Evolutionary conservation across 2,113 vertebrate species (phyloP), one percentile per base, ranked within the genome.

Genomic region (Oncorhynchus masou): DNA sequence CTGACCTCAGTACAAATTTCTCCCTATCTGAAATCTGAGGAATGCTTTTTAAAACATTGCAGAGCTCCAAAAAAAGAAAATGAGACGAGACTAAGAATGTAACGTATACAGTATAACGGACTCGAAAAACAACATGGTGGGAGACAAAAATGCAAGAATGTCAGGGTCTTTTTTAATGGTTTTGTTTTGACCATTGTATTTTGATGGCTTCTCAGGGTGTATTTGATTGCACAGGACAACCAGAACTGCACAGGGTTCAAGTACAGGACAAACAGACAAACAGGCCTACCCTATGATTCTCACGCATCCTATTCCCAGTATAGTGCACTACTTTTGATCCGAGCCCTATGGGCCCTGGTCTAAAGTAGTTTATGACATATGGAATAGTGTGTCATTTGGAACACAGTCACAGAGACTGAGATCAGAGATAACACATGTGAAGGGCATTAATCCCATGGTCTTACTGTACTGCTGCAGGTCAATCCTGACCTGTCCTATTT

Each of bases 11-110:
- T 74, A 84, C 82, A 85, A 84, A 90, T 86, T 79, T 86, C 60
- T 59, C 79, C 75, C 79, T 78, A 84, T 89, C 81, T 86, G 88
- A 86, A 82, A 90, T 87, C 84, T 81, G 64, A 73, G 76, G 83
- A 90, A 90, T 80, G 84, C 83, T 79, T 86, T 89, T 89, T 76
- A 86, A 89, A 90, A 85, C 74, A 54, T 39, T 48, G 80, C 34
- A 79, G 81, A 79, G 74, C 68, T 79, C 79, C 84, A 80, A 81
- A 59, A 59, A 27, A 71, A 71, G 60, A 84, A 82, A 83, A 82
- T 73, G 68, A 68, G 79, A 60, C 74, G 67, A 81, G 82, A 84
- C 74, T 29, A 76, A 82, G 67, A 78, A 75, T 73, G 80, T 67
- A 74, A 75, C 24, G 45, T 75, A 80, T 24, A 49, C n/a, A 65